phyloP scores from a whole-genome alignment of 2,888 invertebrate species.

The Cremastobaeus sp. region DNA sequence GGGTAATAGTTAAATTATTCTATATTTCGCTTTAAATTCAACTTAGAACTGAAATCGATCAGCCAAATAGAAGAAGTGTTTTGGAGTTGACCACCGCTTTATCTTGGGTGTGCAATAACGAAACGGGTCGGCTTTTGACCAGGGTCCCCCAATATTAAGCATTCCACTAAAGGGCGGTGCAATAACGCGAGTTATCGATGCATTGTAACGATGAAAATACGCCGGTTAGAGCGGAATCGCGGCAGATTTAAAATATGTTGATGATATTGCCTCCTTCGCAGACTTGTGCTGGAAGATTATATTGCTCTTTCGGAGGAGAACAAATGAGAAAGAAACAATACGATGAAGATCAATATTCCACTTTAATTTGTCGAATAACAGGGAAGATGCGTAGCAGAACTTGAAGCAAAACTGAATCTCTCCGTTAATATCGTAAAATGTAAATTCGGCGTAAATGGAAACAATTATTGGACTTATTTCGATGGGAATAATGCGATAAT shows the following conservation, averaged over 20 bases:
- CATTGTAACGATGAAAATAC: conserved; percentile 70
- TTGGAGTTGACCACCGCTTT: conserved; percentile 69
- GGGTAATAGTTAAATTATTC: conserved; percentile 27
- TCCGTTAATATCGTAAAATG: no score
- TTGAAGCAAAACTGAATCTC: no score
- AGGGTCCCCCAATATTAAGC: conserved; percentile 72
- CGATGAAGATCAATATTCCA: conserved; percentile 2
- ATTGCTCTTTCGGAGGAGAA: conserved; percentile 2
- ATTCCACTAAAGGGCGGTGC: conserved; percentile 73
- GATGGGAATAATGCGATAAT: no score
- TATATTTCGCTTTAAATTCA: conserved; percentile 38
- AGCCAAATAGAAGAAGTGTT: conserved; percentile 62
- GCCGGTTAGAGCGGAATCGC: conserved; percentile 35
- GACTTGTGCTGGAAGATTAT: conserved; percentile 13
- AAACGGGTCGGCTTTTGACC: conserved; percentile 70
- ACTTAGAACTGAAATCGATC: conserved; percentile 25
- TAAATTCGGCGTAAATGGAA: no score
- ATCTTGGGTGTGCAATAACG: conserved; percentile 63
- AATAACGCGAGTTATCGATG: conserved; percentile 74
- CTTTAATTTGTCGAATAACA: no score
- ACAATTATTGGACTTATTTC: no score
- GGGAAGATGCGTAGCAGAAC: no score
- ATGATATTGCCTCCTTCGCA: conserved; percentile 61
- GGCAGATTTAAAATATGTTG: conserved; percentile 70
- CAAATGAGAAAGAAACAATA: conserved; percentile 4